Evolutionary conservation across 2,113 vertebrate genomes (phyloP), one percentile per base, ranked within the genome.

Genomic region (Microcebus murinus): DNA sequence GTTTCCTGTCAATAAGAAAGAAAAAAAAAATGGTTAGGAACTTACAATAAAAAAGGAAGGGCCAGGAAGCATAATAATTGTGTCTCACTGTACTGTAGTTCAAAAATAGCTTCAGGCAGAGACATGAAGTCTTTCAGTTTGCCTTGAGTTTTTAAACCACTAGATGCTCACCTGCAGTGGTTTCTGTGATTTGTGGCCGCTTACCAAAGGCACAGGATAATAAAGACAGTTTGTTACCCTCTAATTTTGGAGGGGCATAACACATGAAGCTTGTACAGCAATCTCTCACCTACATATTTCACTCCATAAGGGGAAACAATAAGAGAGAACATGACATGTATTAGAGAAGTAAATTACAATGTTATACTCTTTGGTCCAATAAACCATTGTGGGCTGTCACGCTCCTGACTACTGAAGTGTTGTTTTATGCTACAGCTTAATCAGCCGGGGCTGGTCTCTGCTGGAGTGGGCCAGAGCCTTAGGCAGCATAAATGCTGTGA

Each of bases 341-440:
- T 98, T 98, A 98, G 97, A 98, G 97, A 98, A 98, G 95, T 98
- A 98, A 98, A 99, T 99, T 98, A 98, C 96, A 98, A n/a, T 92
- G 97, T 98, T 98, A 94, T 97, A 97, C 98, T 98, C 97, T 87
- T 98, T 91, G 97, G 98, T 96, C 97, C 94, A 98, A 98, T 98
- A 98, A 99, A 98, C 84, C 89, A 97, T 97, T 92, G 97, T 95
- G 90, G 97, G 96, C 96, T 98, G 98, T 97, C 98, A 96, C 71
- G 95, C 55, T 97, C 96, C 97, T 98, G 98, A 97, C 94, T 97
- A 36, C 97, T 88, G 98, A 97, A 96, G 74, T 97, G 97, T 71
- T 98, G 98, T 98, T 99, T 98, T 98, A 97, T 97, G 91, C 98
- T 98, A 90, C 83, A 98, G 96, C 97, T 98, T 98, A 97, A 98